Evolutionary conservation across 2,113 vertebrate genomes (phyloP), one percentile per base, ranked within the genome.

Genomic region (Electrona antarctica): DNA sequence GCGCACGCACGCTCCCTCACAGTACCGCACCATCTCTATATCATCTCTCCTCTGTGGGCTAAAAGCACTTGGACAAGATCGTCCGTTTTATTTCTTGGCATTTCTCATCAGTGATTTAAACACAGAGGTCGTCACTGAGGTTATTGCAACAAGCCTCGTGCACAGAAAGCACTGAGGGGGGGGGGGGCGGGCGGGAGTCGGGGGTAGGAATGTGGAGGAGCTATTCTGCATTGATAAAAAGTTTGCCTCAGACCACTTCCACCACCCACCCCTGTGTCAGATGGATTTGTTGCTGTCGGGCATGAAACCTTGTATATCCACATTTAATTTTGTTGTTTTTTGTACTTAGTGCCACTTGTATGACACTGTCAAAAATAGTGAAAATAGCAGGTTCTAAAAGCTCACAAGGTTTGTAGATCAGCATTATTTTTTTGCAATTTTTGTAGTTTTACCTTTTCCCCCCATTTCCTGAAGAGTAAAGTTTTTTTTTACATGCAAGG

Each of bases 121-220:
- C 81, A 80, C 50, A 67, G 58, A 52, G 71, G 72, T 71, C 45
- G 47, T 33, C 33, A 64, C 59, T 64, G 56, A 52, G 70, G 73
- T 85, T 79, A 80, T 79, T 82, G 67, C 76, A 82, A 79, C 78
- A 78, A 52, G 50, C 69, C 61, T 3, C 33, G 33, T 60, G 46
- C 50, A 59, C 49, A 76, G 67, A 81, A 67, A 80, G 77, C 13
- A 15, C 4, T 8, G 14, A 28, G 55, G 15, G 14, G n/a, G 56
- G 57, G 14, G n/a, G 73, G 13, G 2, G 12, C 6, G 60, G 3
- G 51, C 33, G 28, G 54, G 47, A 46, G 63, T 64, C 65, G 45
- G 13, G 46, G 67, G 60, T 3, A 78, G 88, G 86, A 92, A 92
- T 91, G 90, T 72, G 85, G 77, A 80, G 87, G 88, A 89, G 87